Conservation (phyloP, 2,113 vertebrate genomes). For the Sylvilagus bachmani region DNA sequence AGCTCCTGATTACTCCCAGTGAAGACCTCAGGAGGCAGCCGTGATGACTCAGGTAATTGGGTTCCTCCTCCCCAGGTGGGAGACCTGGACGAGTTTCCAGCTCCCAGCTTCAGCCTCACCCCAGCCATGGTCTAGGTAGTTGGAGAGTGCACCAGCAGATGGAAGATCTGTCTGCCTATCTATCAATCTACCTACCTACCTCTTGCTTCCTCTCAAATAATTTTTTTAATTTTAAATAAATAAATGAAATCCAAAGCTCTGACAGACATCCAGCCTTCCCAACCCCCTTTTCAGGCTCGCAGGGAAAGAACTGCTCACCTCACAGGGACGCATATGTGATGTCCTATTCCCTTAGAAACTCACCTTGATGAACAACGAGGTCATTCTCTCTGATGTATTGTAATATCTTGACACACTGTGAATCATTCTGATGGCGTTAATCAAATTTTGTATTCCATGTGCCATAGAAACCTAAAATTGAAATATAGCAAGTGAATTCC, state of each 20-base stretch:
- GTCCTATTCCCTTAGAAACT: slow-evolving; percentile 37
- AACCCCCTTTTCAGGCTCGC: neutral
- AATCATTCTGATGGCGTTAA: slow-evolving; percentile 91
- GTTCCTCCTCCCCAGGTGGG: too few species aligned
- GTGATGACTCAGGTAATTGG: too few species aligned
- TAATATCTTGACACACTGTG: slow-evolving; percentile 90
- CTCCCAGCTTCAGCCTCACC: too few species aligned
- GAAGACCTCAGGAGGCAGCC: too few species aligned
- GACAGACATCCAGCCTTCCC: neutral
- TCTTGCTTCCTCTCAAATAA: too few species aligned
- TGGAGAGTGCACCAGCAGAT: too few species aligned
- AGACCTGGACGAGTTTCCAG: too few species aligned
- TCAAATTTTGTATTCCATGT: slow-evolving; percentile 90
- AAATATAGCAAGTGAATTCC: slow-evolving; percentile 66
- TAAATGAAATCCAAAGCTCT: neutral
- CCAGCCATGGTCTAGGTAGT: too few species aligned
- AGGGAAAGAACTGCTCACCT: neutral
- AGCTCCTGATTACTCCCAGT: too few species aligned
- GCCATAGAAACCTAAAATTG: slow-evolving; percentile 90
- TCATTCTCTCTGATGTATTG: slow-evolving; percentile 91
- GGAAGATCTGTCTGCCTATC: too few species aligned
- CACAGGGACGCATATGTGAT: neutral
- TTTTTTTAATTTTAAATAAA: too few species aligned
- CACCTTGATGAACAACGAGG: slow-evolving; percentile 92
- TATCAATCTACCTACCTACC: too few species aligned